Evolutionary conservation across 2,113 vertebrate species (phyloP), one percentile per base, ranked within the genome.

Genomic region (Marmota flaviventris): DNA sequence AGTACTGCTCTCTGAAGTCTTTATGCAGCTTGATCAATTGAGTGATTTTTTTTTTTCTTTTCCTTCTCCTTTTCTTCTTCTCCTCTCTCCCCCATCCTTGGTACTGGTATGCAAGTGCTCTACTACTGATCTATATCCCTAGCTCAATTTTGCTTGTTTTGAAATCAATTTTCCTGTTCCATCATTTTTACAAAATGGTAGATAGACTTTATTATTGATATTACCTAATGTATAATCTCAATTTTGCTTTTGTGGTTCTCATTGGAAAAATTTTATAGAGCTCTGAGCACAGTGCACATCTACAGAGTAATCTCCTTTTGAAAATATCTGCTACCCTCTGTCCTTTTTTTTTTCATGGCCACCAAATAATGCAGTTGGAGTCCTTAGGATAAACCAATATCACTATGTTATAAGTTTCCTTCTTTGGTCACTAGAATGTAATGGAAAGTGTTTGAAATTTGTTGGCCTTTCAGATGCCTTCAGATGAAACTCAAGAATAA

Each of bases 301-400:
- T 67, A 29, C 27, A 72, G 77, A 90, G 63, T 42, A 7, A n/a
- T n/a, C 53, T 75, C 16, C 51, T 84, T 94, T 84, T 69, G 12
- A 92, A 97, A 96, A 84, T 39, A 48, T 76, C n/a, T 86, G n/a
- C 58, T 48, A 34, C 29, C 32, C 61, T 95, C 82, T n/a, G 58
- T 45, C 25, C 9, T 63, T 79, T 63, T 42, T 63, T 42, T 75
- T 61, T 85, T 63, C 34, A 67, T 79, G 75, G 45, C 69, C 58
- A 89, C 24, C 9, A 48, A 76, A 24, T 69, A 53, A 77, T 0
- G 2, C 92, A 39, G 16, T 79, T 95, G 53, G 48, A 45, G 48
- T 92, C 25, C 12, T 89, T 9, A 82, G 34, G 86, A 82, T 72
- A 92, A 73, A 92, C 42, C 32, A 77, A 45, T 61, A 51, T 51